A percentile compares a stretch with the other conserved stretches of the same genome.
These are phyloP conservation scores for Cossypha dichroa DNA, from an alignment of 2,797 vertebrate genomes.

Conservation along the genomic window DNA sequence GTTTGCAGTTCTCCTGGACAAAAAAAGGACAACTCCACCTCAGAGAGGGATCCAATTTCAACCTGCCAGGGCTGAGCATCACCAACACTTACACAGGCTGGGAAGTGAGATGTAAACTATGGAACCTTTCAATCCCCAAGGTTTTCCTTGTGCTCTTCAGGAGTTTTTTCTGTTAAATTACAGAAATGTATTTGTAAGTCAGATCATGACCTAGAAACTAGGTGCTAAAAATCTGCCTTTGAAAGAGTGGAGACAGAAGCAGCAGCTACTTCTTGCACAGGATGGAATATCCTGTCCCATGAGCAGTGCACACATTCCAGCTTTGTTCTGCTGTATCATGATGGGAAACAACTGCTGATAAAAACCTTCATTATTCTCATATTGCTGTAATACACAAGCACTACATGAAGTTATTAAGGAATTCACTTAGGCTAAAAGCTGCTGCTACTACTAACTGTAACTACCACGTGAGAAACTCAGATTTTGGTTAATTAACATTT, in stretches of 20 bases:
- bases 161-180: neutral
- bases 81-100: rapidly evolving
- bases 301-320: rapidly evolving
- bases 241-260: neutral
- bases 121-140: neutral
- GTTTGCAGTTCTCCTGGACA: neutral
- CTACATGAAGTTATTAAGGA: neutral
- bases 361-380: neutral
- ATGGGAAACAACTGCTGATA: neutral
- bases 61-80: neutral
- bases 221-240: neutral
- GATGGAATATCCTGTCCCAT: rapidly evolving
- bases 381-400: neutral
- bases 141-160: neutral
- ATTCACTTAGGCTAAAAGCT: neutral
- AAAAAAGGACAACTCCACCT: neutral
- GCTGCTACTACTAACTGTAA: neutral
- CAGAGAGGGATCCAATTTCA: rapidly evolving
- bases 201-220: neutral
- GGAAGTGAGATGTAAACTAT: neutral
- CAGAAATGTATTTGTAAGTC: rapidly evolving
- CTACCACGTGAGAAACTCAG: neutral
- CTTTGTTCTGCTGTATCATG: neutral
- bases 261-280: neutral
- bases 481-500: neutral